A percentile compares a stretch with the other conserved stretches of the same genome.
Conservation (phyloP, 2,113 vertebrate species). For the Macrotus californicus region DNA sequence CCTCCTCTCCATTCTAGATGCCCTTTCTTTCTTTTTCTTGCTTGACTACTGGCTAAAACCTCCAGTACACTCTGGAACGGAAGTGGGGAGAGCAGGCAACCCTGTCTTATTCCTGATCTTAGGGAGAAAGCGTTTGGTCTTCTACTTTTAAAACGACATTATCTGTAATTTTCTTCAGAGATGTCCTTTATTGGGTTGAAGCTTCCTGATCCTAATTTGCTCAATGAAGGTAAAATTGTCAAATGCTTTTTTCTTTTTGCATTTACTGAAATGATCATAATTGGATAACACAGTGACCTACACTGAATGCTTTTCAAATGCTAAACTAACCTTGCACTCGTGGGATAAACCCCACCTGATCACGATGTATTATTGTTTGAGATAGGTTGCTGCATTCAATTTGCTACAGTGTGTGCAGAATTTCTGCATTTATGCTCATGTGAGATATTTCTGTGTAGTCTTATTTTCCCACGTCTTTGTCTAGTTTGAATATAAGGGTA, state of each 20-base stretch:
- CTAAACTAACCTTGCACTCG: neutral
- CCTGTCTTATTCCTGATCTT: neutral
- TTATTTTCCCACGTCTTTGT: neutral
- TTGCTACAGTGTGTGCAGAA: neutral
- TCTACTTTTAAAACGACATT: neutral
- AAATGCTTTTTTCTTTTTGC: neutral
- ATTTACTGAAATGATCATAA: neutral
- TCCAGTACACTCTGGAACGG: neutral
- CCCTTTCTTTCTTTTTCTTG: neutral
- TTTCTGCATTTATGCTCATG: neutral
- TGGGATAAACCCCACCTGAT: neutral
- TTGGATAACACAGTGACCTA: neutral
- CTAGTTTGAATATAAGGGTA: neutral
- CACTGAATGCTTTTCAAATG: neutral
- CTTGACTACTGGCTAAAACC: neutral
- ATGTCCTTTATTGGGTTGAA: neutral
- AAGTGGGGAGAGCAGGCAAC: neutral
- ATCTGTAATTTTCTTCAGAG: neutral
- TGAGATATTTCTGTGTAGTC: neutral
- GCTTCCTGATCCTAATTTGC: neutral
- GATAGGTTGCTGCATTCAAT: neutral
- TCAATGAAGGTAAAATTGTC: neutral
- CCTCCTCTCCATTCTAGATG: neutral
- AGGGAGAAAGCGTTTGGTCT: neutral
- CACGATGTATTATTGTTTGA: neutral